Conservation (phyloP, 2,797 vertebrate genomes). For the Rhinoraja longicauda region DNA sequence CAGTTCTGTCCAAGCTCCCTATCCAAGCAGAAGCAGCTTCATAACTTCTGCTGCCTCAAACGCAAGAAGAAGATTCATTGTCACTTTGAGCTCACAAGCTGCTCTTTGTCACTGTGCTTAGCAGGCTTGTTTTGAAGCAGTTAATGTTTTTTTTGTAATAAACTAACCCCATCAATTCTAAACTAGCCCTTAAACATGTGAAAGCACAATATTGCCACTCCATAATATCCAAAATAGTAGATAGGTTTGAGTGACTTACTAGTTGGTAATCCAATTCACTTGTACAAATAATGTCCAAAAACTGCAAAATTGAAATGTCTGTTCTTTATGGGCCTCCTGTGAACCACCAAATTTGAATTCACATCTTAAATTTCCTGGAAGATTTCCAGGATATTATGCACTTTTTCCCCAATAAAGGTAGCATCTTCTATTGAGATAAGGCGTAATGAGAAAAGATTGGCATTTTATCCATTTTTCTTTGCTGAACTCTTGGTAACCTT, state of each 20-base stretch:
- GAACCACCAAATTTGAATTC: background rate
- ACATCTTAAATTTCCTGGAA: background rate
- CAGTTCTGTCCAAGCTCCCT: too few relatives aligned
- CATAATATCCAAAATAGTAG: background rate
- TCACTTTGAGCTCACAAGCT: too few relatives aligned
- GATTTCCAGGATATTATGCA: background rate
- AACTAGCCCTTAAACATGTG: background rate
- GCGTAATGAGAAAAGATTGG: background rate
- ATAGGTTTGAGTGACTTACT: background rate
- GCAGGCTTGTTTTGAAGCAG: too few relatives aligned
- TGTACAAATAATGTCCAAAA: background rate
- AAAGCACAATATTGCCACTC: background rate
- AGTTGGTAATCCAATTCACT: background rate
- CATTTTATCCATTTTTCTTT: background rate
- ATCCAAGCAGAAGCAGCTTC: too few relatives aligned
- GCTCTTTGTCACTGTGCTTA: too few relatives aligned
- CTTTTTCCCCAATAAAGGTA: background rate
- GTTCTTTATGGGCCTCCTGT: background rate
- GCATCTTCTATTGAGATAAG: background rate
- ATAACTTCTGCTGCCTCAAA: too few relatives aligned
- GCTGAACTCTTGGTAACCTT: background rate
- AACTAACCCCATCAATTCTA: too few relatives aligned
- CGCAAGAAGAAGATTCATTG: too few relatives aligned
- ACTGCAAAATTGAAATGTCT: background rate
- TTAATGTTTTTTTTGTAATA: too few relatives aligned